Conservation (phyloP, 2,113 vertebrate species). For the Ctenodactylus gundi region DNA sequence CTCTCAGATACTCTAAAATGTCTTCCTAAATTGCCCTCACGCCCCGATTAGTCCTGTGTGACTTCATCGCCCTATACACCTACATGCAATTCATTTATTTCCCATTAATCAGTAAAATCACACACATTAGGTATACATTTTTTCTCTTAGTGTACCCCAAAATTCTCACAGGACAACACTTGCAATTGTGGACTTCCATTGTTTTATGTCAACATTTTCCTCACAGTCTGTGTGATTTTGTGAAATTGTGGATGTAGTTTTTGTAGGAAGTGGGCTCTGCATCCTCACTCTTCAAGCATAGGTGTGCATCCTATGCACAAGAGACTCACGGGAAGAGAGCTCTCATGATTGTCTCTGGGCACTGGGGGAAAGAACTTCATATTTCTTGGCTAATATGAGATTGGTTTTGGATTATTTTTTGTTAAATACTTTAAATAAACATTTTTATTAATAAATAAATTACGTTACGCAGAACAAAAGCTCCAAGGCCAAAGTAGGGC, state of each 20-base stretch:
- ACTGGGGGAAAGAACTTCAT: neutral
- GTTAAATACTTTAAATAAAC: neutral
- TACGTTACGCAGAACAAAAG: neutral
- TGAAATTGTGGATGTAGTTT: neutral
- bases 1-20: neutral
- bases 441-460: constrained; percentile 13
- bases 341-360: neutral
- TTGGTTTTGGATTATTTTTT: neutral
- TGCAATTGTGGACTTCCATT: too few species aligned
- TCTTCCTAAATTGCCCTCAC: neutral
- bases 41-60: neutral
- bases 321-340: neutral
- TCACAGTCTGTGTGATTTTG: neutral
- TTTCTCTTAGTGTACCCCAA: neutral
- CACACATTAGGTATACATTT: neutral
- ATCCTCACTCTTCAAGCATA: neutral
- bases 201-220: neutral
- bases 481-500: neutral
- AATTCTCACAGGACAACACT: neutral
- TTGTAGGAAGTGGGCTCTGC: neutral
- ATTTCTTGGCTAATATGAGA: neutral
- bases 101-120: neutral
- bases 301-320: neutral
- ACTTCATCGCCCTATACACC: neutral
- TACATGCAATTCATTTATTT: neutral